Evolutionary conservation across 2,113 vertebrate species (phyloP), one percentile per base, ranked within the genome.

Genomic region (Propithecus coquereli): DNA sequence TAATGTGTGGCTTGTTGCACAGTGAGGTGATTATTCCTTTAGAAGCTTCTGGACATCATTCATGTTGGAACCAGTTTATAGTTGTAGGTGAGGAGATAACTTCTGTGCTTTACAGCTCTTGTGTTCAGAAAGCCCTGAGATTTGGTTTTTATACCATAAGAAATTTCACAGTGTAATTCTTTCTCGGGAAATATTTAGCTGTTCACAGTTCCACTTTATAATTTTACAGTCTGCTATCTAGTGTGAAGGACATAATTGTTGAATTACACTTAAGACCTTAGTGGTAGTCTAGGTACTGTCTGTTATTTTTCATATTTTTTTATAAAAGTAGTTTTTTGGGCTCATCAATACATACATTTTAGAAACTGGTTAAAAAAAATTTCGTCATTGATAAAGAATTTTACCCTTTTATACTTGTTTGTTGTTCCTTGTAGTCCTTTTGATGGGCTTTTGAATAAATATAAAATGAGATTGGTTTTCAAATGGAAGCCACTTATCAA

Each of bases 291-390:
- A 3, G 47, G 10, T 81, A 10, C 13, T 82, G 20, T 40, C 43
- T 76, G 3, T 76, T 57, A 7, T 80, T 65, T 32, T 94, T 65
- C 77, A 13, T 71, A 45, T 85, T 94, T 87, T 86, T 77, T 59
- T 16, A 20, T 22, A 90, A 91, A 88, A 82, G 27, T 73, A 52
- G 71, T 65, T 79, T 92, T 96, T 52, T 87, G 68, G 18, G 22
- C 18, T 80, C 91, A 47, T 82, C 59, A 85, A 13, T n/a, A 30
- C 6, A 45, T 63, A 30, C 37, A 7, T 77, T 84, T 87, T 82
- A 79, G 92, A 80, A 94, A 91, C 8, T 61, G n/a, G n/a, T 85
- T n/a, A n/a, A n/a, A n/a, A n/a, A 23, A 88, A 37, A 88, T 95
- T 43, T 88, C 87, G 93, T 76, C 43, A 32, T 32, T 76, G 73